Conservation (phyloP, 1,140 invertebrate species). For the Papilio helenus region DNA sequence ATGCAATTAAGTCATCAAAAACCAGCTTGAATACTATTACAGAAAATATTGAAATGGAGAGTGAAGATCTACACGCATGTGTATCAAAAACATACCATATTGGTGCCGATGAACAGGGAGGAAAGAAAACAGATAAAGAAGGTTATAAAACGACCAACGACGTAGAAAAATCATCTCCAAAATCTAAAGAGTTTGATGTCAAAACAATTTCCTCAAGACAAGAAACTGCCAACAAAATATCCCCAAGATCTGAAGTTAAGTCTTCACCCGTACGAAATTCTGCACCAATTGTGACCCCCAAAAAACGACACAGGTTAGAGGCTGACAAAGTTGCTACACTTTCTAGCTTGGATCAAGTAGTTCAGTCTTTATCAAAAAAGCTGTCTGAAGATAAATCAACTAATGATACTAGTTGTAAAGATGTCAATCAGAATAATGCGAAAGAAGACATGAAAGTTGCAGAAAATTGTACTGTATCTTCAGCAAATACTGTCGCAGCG, state of each 20-base stretch:
- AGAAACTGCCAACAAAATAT: constrained; percentile 64
- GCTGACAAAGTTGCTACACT: constrained; percentile 72
- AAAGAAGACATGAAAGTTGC: constrained; percentile 60
- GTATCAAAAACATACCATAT: constrained; percentile 51
- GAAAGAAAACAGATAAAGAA: constrained; percentile 80
- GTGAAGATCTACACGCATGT: constrained; percentile 45
- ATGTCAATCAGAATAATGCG: constrained; percentile 61
- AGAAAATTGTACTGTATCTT: constrained; percentile 54
- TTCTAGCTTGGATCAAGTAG: constrained; percentile 77
- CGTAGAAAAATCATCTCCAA: constrained; percentile 79
- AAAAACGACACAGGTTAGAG: constrained; percentile 83
- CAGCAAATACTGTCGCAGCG: constrained; percentile 59
- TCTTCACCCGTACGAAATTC: constrained; percentile 66
- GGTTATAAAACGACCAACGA: constrained; percentile 81
- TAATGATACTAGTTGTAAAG: constrained; percentile 52
- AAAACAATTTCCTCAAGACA: constrained; percentile 64
- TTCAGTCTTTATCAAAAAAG: constrained; percentile 80
- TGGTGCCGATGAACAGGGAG: constrained; percentile 71
- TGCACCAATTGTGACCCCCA: constrained; percentile 82
- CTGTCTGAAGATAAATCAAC: constrained; percentile 74
- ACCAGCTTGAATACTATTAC: constrained; percentile 32
- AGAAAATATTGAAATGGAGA: constrained; percentile 48
- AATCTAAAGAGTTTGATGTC: constrained; percentile 72
- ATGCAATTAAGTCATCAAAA: constrained; percentile 48
- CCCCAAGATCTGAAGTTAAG: constrained; percentile 74